Percentiles rank a stretch among this genome's conserved stretches.
Evolutionary conservation across 2,113 vertebrate genomes (phyloP).

Genomic region (Salminus brasiliensis): DNA sequence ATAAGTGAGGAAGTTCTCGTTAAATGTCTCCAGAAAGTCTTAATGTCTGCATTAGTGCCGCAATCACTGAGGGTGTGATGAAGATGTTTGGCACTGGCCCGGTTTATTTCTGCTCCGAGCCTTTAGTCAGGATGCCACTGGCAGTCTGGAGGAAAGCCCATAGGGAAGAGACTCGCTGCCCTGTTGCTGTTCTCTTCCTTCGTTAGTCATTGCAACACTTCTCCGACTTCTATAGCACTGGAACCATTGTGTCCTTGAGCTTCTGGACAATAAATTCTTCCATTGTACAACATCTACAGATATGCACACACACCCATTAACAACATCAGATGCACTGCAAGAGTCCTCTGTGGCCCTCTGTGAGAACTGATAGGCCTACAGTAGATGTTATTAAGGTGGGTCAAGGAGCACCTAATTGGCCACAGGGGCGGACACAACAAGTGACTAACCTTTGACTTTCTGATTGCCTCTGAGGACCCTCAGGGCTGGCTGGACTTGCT

Average conservation of each 20-base stretch:
- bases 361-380: constrained; percentile 55
- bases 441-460: constrained; percentile 76
- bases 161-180: constrained; percentile 29
- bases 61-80: not conserved
- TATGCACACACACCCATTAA: not conserved
- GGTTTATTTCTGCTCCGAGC: constrained; percentile 25
- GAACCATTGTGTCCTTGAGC: not conserved
- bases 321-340: not conserved
- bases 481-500: constrained; percentile 68
- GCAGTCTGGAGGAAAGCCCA: constrained; percentile 41
- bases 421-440: constrained; percentile 56
- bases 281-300: not conserved
- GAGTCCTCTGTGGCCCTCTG: constrained; percentile 50
- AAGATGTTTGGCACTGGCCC: constrained; percentile 39
- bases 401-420: constrained; percentile 74
- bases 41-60: not conserved
- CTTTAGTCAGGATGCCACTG: constrained; percentile 26
- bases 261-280: constrained; percentile 9
- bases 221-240: not conserved
- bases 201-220: not conserved
- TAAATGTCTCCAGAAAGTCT: not conserved
- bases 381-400: constrained; percentile 63
- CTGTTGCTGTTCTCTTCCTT: not conserved
- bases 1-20: not conserved
- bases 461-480: constrained; percentile 75